Base-by-base conservation (phyloP, 2,113 vertebrate species). In the Silurus glanis region DNA sequence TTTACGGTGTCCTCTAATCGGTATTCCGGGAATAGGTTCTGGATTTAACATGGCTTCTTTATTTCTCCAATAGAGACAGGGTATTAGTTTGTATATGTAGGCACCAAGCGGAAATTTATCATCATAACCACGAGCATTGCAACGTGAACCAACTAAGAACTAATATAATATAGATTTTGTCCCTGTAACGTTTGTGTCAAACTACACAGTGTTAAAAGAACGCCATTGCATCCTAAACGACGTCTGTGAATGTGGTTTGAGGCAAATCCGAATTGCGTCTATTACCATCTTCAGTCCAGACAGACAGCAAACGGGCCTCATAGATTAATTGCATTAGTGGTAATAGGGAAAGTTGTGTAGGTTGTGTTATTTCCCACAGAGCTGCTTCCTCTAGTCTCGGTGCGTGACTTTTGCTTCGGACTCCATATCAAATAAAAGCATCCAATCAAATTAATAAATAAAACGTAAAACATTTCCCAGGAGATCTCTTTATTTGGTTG, bases 401-500 rank as follows among this genome's bases (percentile, higher is more conserved):
- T 6, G 0, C 51, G 53, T 10, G 17, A 8, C 10, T 74, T 56
- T 8, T 71, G 13, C 28, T 71, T 45, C 25, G 1, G 25, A 4
- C 23, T 66, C n/a, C 19, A 16, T 37, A 37, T 59, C 6, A 58
- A 3, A 58, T 16, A 14, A 59, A 59, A 14, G 64, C 9, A 37
- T 69, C 66, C 66, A 72, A 37, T 47, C 23, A 74, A 74, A 49
- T 49, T 55, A 55, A 76, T 14, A 55, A 76, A 55, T 25, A n/a
- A n/a, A 51, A 75, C 12, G 21, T 13, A 58, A 75, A 82, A 86
- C 16, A 0, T 17, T 23, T 83, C 53, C 53, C 23, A 28, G 12
- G 25, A 53, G 5, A 16, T 25, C 12, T 76, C 53, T 86, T 89
- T 91, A 92, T 87, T 90, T 82, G 1, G 19, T 16, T 56, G 47